phyloP scores from a whole-genome alignment of 2,113 vertebrate species.

The Numenius arquata region DNA sequence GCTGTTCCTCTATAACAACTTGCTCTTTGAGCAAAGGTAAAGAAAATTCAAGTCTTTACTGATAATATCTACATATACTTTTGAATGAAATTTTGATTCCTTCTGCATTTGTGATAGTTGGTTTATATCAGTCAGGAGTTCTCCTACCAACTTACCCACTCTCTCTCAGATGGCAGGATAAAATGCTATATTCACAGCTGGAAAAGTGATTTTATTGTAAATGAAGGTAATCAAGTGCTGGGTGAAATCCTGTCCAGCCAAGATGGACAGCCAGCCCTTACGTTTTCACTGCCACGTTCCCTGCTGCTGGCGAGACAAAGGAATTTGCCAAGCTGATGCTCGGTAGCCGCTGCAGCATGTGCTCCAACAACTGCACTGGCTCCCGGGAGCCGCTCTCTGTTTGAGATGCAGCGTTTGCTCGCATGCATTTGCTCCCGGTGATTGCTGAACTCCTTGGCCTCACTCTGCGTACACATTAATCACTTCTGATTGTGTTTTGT shows the following conservation, averaged over 20 bases:
- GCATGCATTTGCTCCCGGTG: not conserved
- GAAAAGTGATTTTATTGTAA: not conserved
- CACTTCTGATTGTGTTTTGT: not conserved
- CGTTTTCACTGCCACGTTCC: not conserved
- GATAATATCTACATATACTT: not conserved
- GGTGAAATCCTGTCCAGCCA: not conserved
- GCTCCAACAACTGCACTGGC: not conserved
- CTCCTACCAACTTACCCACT: not conserved
- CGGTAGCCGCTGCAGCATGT: not conserved
- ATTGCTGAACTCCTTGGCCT: not conserved
- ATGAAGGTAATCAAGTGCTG: not conserved
- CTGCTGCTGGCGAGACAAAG: not conserved
- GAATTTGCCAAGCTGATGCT: not conserved
- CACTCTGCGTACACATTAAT: not conserved
- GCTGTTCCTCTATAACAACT: not conserved
- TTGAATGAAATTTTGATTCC: not conserved
- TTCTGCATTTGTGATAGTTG: not conserved
- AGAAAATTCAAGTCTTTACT: not conserved
- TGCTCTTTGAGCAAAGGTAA: not conserved
- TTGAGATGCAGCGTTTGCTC: rapidly evolving
- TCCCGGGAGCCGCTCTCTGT: not conserved
- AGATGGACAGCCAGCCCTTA: not conserved
- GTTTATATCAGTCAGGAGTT: not conserved
- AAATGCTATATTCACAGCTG: not conserved
- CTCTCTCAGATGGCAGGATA: not conserved